Conservation (phyloP, 2,888 invertebrate species). For the Rhagophthalmus giganteus region DNA sequence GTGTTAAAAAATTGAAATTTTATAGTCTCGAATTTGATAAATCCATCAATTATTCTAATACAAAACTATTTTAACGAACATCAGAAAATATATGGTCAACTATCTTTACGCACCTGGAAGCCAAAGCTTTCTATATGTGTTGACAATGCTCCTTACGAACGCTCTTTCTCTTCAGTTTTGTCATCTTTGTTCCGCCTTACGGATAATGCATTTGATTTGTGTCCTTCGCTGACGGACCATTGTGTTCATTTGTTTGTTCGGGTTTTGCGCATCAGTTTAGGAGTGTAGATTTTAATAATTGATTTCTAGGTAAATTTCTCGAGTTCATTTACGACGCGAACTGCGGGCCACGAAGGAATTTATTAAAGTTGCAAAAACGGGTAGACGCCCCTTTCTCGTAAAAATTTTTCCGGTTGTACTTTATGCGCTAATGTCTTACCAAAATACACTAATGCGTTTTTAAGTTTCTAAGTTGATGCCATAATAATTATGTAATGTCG, state of each 20-base stretch:
- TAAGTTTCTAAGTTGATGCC: conserved; percentile 6
- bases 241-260: conserved; percentile 41
- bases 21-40: too few species aligned
- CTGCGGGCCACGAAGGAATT: background rate
- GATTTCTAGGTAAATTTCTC: conserved; percentile 21
- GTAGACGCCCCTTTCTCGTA: background rate
- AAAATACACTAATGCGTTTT: conserved; percentile 12
- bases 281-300: conserved; percentile 17
- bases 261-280: conserved; percentile 16
- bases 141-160: conserved; percentile 45
- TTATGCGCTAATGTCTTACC: background rate
- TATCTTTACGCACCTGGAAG: conserved; percentile 47
- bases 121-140: conserved; percentile 41
- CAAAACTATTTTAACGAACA: conserved; percentile 3
- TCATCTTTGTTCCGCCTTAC: conserved; percentile 28
- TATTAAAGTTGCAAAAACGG: conserved; percentile 1
- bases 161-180: conserved; percentile 29
- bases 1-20: too few species aligned
- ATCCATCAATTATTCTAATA: too few species aligned
- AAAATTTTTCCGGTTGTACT: conserved; percentile 3
- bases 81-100: conserved; percentile 40
- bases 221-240: conserved; percentile 41
- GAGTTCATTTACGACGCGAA: background rate
- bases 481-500: conserved; percentile 6
- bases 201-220: conserved; percentile 48